Conservation (phyloP, 2,113 vertebrate species). For the Pao palembangensis region DNA sequence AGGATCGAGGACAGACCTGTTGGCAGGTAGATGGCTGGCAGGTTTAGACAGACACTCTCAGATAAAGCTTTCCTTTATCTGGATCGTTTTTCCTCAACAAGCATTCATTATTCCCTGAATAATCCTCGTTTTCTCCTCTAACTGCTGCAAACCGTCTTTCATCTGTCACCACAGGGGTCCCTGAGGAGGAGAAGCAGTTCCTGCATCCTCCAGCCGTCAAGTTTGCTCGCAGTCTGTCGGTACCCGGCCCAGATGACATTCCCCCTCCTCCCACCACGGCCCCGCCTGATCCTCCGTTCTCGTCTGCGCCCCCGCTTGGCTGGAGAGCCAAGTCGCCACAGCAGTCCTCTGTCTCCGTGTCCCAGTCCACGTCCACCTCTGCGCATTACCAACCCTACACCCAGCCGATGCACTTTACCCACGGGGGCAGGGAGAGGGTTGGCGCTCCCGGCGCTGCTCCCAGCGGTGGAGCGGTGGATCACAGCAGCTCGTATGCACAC, state of each 20-base stretch:
- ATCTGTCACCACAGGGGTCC: conserved; percentile 72
- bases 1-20: conserved; percentile 55
- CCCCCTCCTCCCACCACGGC: conserved; percentile 91
- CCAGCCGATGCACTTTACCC: conserved; percentile 64
- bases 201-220: conserved; percentile 86
- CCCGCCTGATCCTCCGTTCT: conserved; percentile 86
- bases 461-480: conserved; percentile 49
- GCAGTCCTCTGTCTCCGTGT: conserved; percentile 75
- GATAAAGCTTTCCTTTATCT: conserved; percentile 19
- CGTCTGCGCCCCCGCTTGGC: conserved; percentile 78
- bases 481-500: conserved; percentile 62
- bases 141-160: conserved; percentile 4
- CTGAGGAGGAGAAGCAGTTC: conserved; percentile 85
- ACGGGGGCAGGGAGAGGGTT: conserved; percentile 66
- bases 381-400: conserved; percentile 79
- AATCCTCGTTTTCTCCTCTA: too few species aligned
- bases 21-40: conserved; percentile 57
- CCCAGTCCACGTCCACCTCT: conserved; percentile 73
- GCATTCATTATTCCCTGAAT: too few species aligned
- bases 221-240: conserved; percentile 88
- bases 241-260: conserved; percentile 89
- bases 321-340: conserved; percentile 75
- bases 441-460: conserved; percentile 48
- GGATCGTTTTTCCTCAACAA: conserved; percentile 3
- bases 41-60: conserved; percentile 57